phyloP scores from a whole-genome alignment of 2,797 vertebrate species.

The Decapterus maruadsi region DNA sequence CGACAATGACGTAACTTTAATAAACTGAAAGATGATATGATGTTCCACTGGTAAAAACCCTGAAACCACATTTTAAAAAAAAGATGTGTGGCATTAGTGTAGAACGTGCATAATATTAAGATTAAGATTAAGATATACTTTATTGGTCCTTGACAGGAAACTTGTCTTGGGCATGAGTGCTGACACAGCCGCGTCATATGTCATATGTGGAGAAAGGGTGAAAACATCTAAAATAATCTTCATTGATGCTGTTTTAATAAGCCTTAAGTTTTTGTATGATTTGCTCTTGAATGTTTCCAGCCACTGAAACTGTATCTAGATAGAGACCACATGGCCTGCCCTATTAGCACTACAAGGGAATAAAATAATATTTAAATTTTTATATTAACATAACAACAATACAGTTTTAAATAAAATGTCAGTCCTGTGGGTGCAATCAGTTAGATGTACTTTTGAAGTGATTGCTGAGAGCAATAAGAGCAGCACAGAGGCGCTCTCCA shows the following conservation, averaged over 20 bases:
- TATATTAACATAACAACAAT: background rate
- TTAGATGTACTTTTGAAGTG: slow-evolving; percentile 6
- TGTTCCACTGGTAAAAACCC: background rate
- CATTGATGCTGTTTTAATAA: too few relatives aligned
- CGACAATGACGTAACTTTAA: background rate
- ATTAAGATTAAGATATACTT: too few relatives aligned
- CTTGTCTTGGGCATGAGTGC: too few relatives aligned
- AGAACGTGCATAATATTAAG: too few relatives aligned
- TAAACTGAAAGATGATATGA: background rate
- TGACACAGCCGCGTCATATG: too few relatives aligned
- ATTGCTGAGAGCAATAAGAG: slow-evolving; percentile 1
- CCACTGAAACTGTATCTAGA: background rate
- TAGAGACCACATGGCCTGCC: background rate
- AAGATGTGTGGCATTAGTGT: background rate
- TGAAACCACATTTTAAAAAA: too few relatives aligned
- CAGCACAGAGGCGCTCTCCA: background rate
- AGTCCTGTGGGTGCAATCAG: background rate
- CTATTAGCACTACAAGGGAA: background rate
- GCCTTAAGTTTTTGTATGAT: too few relatives aligned
- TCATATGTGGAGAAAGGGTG: too few relatives aligned
- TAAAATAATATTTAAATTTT: background rate
- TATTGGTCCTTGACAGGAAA: too few relatives aligned
- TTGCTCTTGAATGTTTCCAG: background rate
- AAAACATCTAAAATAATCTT: background rate
- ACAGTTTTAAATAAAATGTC: background rate